phyloP scores from a whole-genome alignment of 1,140 invertebrate genomes.

The Eriocheir sinensis region DNA sequence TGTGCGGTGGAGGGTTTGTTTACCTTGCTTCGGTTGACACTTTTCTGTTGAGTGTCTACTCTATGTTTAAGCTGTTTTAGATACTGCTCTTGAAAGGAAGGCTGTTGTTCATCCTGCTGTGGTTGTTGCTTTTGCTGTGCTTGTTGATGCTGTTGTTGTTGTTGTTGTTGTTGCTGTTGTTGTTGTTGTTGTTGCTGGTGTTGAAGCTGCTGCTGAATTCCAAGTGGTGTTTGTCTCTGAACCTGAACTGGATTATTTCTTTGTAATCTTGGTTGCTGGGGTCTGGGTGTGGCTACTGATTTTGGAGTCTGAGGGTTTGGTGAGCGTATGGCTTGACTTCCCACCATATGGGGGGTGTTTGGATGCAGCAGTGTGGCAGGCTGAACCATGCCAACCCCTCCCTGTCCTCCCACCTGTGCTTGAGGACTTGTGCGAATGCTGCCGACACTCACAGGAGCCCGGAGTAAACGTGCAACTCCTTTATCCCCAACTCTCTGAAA shows the following conservation, averaged over 20 bases:
- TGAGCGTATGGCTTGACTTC: background rate
- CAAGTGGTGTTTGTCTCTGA: background rate
- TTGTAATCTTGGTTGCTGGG: conserved; percentile 37
- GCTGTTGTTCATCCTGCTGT: conserved; percentile 54
- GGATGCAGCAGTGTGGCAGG: conserved; percentile 52
- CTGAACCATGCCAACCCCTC: conserved; percentile 34
- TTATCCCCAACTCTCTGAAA: conserved; percentile 68
- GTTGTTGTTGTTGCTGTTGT: conserved; percentile 29
- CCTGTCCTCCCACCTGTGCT: conserved; percentile 63
- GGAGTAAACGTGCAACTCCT: conserved; percentile 38
- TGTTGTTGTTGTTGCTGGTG: conserved; percentile 49
- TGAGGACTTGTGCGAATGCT: conserved; percentile 44
- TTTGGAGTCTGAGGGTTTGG: background rate
- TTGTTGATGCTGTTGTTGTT: conserved; percentile 18
- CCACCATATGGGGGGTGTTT: conserved; percentile 41
- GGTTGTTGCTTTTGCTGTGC: conserved; percentile 30
- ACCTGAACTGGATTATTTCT: conserved; percentile 12
- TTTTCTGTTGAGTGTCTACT: conserved; percentile 55
- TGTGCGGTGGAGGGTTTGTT: conserved; percentile 58
- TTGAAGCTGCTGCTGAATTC: background rate
- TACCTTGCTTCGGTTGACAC: conserved; percentile 55
- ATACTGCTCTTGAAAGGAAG: conserved; percentile 68
- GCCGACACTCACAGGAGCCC: conserved; percentile 51
- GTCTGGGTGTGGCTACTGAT: conserved; percentile 16
- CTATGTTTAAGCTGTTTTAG: conserved; percentile 58